Conservation (phyloP, 2,113 vertebrate species). For the Archocentrus centrarchus region DNA sequence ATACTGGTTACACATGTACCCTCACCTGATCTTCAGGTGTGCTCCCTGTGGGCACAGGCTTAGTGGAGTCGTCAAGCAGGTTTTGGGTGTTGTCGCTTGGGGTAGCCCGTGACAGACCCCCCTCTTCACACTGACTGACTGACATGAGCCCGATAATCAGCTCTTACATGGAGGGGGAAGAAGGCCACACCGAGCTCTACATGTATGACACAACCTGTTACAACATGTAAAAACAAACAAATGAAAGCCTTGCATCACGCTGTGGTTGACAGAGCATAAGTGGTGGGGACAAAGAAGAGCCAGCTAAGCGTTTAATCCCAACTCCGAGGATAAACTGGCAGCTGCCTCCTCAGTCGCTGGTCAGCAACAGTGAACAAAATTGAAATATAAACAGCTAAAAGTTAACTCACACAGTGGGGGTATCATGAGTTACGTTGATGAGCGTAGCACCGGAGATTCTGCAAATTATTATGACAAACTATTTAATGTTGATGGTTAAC, state of each 20-base stretch:
- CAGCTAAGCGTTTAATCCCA: background rate
- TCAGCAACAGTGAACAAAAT: background rate
- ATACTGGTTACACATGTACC: background rate
- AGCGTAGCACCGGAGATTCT: background rate
- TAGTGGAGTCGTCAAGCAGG: constrained; percentile 14
- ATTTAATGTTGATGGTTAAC: background rate
- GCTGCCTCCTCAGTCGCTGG: background rate
- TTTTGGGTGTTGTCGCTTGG: constrained; percentile 38
- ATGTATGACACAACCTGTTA: background rate
- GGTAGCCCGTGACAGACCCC: constrained; percentile 56
- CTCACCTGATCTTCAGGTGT: constrained; percentile 56
- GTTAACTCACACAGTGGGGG: background rate
- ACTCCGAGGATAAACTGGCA: background rate
- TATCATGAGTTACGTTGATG: background rate
- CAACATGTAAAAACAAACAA: background rate
- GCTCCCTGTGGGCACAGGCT: constrained; percentile 12
- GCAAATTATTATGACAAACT: background rate
- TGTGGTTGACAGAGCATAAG: background rate
- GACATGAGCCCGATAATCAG: constrained; percentile 66
- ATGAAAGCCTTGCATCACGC: background rate
- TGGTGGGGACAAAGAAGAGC: background rate
- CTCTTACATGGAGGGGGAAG: constrained; percentile 10
- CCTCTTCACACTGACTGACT: constrained; percentile 41
- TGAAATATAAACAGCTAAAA: constrained; percentile 1
- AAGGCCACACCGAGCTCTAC: background rate